phyloP scores from a whole-genome alignment of 1,140 invertebrate genomes.

The Aphis gossypii region DNA sequence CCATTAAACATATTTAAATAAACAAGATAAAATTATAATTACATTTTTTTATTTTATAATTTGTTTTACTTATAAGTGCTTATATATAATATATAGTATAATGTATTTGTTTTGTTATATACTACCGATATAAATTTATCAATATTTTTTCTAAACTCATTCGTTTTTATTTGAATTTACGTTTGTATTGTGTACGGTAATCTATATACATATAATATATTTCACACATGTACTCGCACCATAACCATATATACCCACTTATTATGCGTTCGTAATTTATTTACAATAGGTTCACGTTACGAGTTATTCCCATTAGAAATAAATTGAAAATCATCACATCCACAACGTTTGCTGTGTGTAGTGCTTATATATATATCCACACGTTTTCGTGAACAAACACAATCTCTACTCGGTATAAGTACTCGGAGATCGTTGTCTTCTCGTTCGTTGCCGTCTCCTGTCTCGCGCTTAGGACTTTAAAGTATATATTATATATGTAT shows the following conservation, averaged over 20 bases:
- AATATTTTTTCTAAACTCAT: not conserved
- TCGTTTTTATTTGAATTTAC: not conserved
- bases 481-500: not conserved
- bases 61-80: not conserved
- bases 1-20: not conserved
- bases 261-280: not conserved
- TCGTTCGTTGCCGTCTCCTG: not conserved
- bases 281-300: not conserved
- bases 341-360: not conserved
- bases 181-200: too few relatives aligned
- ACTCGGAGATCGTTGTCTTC: not conserved
- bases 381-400: conserved; percentile 7
- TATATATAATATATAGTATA: not conserved
- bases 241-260: not conserved
- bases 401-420: not conserved
- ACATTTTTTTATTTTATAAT: not conserved
- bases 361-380: not conserved
- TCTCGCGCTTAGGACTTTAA: not conserved
- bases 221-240: not conserved
- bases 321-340: conserved; percentile 22
- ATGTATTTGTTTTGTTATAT: not conserved
- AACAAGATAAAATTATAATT: not conserved
- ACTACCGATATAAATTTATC: not conserved
- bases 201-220: not conserved
- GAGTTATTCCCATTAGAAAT: conserved; percentile 19